These are phyloP conservation scores for Polymixis flavicincta DNA, from an alignment of 2,888 invertebrate genomes.

Conservation along the genomic window DNA sequence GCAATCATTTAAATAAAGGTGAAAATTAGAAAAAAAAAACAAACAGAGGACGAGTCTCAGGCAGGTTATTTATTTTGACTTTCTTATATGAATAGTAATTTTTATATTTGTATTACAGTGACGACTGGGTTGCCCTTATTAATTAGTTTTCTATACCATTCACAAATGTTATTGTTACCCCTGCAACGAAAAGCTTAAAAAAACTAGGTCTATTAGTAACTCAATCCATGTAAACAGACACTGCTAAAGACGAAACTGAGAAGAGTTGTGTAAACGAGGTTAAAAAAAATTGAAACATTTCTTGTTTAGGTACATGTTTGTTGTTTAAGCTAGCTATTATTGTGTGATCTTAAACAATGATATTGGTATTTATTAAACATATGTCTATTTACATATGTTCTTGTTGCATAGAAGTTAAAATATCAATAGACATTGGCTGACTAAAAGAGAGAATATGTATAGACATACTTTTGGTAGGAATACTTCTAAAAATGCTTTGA, in stretches of 20 bases:
- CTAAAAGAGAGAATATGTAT: conserved; percentile 25
- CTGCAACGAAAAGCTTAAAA: neutral
- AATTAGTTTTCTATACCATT: neutral
- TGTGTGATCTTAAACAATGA: neutral
- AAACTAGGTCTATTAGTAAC: neutral
- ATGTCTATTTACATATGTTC: neutral
- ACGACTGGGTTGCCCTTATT: too few relatives aligned
- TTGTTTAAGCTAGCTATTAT: neutral
- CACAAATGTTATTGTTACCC: neutral
- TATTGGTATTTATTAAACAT: neutral
- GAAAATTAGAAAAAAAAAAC: too few relatives aligned
- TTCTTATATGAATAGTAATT: neutral
- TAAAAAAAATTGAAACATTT: neutral
- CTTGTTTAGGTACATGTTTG: neutral
- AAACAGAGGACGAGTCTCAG: neutral
- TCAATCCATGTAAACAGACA: neutral
- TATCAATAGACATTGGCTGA: conserved; percentile 7
- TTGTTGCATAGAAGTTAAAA: neutral
- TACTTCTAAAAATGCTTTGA: neutral
- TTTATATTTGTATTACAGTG: neutral
- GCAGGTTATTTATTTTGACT: neutral
- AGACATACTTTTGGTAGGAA: neutral
- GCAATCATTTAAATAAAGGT: too few relatives aligned
- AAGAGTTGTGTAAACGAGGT: neutral
- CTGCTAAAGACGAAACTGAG: neutral